Evolutionary conservation across 2,888 invertebrate genomes (phyloP), one percentile per base, ranked within the genome.

Genomic region (Lymantria dispar): DNA sequence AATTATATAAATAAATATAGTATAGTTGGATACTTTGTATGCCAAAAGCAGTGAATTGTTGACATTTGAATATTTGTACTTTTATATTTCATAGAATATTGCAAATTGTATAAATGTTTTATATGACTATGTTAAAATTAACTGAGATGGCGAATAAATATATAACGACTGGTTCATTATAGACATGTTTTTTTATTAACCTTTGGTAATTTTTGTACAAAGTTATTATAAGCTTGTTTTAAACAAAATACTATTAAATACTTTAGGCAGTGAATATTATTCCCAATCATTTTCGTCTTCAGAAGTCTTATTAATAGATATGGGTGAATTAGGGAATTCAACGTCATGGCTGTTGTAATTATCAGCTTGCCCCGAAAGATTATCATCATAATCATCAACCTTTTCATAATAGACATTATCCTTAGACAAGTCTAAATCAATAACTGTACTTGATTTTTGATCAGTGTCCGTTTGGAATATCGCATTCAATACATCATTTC

Each of bases 271-370:
- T 15, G 2, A 14, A 40, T 14, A 42, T 42, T 36, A 62, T n/a
- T 83, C 81, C 89, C 90, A 89, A 71, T 84, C 84, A 59, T 79
- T 76, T 11, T 86, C 87, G 33, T 86, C 81, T 13, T 85, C 85
- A 0, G 81, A 80, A 0, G 75, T 74, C 49, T 82, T 87, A 0
- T 73, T 65, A 12, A 80, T 38, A 0, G 88, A 88, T 31, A 86
- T 72, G 0, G 82, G 83, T 0, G 88, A 82, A 13, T 68, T 67
- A 0, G 64, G 78, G 8, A 63, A 61, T 0, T 81, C 83, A 0
- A 82, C 80, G 5, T 22, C 22, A 0, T 61, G 67, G 42, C 74
- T 81, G 51, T 80, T 80, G 44, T 82, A 82, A 52, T 85, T 81
- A 43, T 87, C 87, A 0, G 81, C 80, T 37, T 87, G 87, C 0